Percentiles rank a stretch among this genome's conserved stretches.
These are phyloP conservation scores for Glaucomys volans DNA, from an alignment of 2,113 vertebrate genomes.

Conservation along the genomic window DNA sequence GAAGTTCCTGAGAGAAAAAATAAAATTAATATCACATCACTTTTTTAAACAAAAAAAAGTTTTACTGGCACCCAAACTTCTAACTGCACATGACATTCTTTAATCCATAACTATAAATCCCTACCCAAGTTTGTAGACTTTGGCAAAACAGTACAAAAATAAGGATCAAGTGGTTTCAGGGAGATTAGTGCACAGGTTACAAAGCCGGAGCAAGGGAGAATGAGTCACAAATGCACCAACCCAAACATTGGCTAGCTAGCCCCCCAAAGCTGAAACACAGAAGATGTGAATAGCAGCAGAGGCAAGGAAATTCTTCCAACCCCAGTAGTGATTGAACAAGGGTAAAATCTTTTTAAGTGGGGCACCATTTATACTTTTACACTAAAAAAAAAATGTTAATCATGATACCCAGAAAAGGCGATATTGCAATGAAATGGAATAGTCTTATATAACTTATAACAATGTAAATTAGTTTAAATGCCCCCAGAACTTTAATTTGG, in stretches of 20 bases:
- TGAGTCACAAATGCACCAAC: background rate
- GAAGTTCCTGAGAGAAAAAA: background rate
- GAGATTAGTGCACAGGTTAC: background rate
- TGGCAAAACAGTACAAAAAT: background rate
- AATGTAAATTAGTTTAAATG: background rate
- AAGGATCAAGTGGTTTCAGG: background rate
- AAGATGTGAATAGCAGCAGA: background rate
- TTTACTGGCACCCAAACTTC: background rate
- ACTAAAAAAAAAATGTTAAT: conserved; percentile 32
- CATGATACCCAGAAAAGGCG: background rate
- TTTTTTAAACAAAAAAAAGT: background rate
- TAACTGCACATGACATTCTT: background rate
- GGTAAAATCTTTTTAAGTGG: background rate
- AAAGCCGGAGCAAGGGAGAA: background rate
- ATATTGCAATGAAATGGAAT: background rate
- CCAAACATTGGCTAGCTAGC: background rate
- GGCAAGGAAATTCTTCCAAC: background rate
- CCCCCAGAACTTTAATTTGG: background rate
- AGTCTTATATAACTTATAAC: background rate
- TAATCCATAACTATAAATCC: background rate
- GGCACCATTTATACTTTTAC: background rate
- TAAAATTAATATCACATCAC: background rate
- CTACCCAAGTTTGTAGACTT: background rate
- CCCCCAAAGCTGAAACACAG: background rate
- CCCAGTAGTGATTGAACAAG: background rate